phyloP scores from a whole-genome alignment of 2,888 invertebrate genomes.

The Anthophora plumipes region DNA sequence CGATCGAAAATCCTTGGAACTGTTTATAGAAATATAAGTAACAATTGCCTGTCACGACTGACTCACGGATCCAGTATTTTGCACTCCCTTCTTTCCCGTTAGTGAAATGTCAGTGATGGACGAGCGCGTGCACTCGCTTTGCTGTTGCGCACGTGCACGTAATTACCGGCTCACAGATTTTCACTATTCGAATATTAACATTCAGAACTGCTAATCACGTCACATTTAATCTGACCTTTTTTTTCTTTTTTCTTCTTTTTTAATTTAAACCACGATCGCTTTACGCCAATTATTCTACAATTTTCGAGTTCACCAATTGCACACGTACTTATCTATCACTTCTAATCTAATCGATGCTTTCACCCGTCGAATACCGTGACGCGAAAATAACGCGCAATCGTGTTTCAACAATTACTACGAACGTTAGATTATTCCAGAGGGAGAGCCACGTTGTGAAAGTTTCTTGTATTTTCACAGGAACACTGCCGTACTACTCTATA shows the following conservation, averaged over 20 bases:
- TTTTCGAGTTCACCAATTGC: neutral
- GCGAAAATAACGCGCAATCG: neutral
- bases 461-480: neutral
- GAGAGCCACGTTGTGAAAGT: slow-evolving; percentile 15
- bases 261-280: neutral
- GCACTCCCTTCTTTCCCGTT: slow-evolving; percentile 5
- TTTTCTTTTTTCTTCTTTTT: neutral
- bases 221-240: neutral
- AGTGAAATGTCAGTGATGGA: slow-evolving; percentile 16
- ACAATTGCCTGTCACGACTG: slow-evolving; percentile 24
- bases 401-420: neutral
- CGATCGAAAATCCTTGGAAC: slow-evolving; percentile 24
- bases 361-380: neutral
- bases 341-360: neutral
- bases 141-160: slow-evolving; percentile 21
- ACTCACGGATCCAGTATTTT: slow-evolving; percentile 18
- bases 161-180: slow-evolving; percentile 4
- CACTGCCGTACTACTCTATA: slow-evolving; percentile 22
- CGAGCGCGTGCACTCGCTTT: neutral
- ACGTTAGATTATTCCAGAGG: neutral
- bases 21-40: slow-evolving; percentile 25
- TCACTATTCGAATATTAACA: neutral
- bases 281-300: neutral
- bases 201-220: neutral
- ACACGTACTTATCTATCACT: neutral